These are phyloP conservation scores for Xanthostigma xanthostigma DNA, from an alignment of 2,888 invertebrate genomes.

Conservation along the genomic window DNA sequence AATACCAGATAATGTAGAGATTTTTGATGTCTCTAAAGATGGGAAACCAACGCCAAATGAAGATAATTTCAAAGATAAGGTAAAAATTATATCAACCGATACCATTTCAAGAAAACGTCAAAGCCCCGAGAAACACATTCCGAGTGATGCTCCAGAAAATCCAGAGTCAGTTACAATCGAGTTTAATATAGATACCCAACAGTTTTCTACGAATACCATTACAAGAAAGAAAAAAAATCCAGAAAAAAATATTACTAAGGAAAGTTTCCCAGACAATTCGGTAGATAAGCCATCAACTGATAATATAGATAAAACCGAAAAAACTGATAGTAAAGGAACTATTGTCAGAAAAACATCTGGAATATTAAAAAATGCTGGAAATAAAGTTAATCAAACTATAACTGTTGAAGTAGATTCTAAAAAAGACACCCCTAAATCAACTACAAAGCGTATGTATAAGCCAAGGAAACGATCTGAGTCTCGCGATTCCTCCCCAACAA, in stretches of 20 bases:
- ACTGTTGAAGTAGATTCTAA: too few species aligned
- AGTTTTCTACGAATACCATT: background rate
- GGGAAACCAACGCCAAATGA: conserved; percentile 1
- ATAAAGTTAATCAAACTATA: too few species aligned
- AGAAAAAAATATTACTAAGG: background rate
- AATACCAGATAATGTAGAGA: conserved; percentile 1
- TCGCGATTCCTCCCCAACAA: conserved; percentile 35
- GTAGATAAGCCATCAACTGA: too few species aligned
- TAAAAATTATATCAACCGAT: too few species aligned
- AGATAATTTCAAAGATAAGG: background rate
- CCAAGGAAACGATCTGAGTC: conserved; percentile 5
- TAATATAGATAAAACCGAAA: too few species aligned
- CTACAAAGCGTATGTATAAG: background rate
- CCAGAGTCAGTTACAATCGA: background rate
- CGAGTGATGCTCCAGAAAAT: background rate
- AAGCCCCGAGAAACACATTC: background rate
- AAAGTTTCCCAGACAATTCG: too few species aligned
- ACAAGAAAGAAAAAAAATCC: background rate
- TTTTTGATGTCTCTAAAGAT: background rate
- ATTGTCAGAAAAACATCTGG: too few species aligned
- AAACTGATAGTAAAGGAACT: too few species aligned
- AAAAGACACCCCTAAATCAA: conserved; percentile 4
- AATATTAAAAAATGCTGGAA: too few species aligned
- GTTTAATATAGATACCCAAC: background rate
- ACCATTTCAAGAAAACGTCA: background rate